Evolutionary conservation across 2,113 vertebrate genomes (phyloP).

Genomic region (Catharus fuscescens): DNA sequence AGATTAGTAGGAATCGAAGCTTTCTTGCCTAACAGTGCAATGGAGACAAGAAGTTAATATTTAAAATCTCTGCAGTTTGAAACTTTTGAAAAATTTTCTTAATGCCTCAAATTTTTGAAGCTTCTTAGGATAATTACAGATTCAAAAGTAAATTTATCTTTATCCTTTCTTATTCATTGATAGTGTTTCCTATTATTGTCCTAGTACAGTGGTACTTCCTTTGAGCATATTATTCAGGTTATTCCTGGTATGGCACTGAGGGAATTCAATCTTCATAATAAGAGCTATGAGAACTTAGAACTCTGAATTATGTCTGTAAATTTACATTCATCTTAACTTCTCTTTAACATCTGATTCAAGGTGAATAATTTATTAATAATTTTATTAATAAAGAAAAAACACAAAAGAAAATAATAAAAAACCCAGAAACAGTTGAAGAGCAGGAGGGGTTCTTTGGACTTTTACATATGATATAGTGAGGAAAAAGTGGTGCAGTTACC

Average conservation of each 20-base stretch:
- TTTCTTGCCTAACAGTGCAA: neutral
- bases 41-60: neutral
- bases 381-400: neutral
- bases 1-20: neutral
- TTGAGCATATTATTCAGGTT: neutral
- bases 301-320: neutral
- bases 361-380: neutral
- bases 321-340: neutral
- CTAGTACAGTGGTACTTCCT: neutral
- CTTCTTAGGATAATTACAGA: neutral
- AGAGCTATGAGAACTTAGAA: neutral
- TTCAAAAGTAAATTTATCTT: neutral
- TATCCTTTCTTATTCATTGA: neutral
- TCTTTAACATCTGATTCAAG: neutral
- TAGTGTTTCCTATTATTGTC: neutral
- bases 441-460: neutral
- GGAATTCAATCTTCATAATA: neutral
- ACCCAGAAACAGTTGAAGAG: neutral
- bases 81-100: neutral
- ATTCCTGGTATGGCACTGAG: neutral
- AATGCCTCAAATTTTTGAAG: neutral
- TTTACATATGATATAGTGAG: neutral
- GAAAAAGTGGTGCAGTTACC: neutral
- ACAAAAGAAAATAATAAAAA: neutral
- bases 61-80: neutral